Percentiles rank a stretch among this genome's conserved stretches.
Evolutionary conservation across 2,113 vertebrate genomes (phyloP).

Genomic region (Ochotona curzoniae): DNA sequence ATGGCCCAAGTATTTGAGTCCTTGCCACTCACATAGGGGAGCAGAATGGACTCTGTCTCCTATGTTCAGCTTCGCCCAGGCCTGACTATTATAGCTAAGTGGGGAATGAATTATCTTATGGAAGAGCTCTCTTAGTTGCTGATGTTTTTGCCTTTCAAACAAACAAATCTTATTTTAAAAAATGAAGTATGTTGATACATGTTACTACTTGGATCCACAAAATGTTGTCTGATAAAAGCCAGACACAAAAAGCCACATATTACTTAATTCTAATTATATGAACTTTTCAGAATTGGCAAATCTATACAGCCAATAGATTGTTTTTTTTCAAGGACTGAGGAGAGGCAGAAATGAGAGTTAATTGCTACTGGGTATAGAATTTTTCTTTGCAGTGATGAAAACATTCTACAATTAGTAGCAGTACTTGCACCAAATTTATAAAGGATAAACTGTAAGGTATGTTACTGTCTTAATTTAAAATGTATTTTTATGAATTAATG

Average conservation of each 20-base stretch:
- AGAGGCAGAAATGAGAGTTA: neutral
- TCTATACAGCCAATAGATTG: neutral
- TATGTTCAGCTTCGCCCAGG: no score
- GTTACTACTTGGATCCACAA: neutral
- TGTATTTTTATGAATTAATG: neutral
- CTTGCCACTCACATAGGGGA: no score
- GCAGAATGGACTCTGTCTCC: no score
- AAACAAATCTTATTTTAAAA: no score
- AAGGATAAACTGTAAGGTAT: neutral
- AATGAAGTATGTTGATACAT: neutral
- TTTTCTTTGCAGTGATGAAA: neutral
- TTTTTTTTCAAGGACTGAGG: neutral
- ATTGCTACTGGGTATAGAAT: neutral
- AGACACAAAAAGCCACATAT: neutral
- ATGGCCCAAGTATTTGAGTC: no score
- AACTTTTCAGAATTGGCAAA: no score
- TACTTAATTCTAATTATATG: neutral
- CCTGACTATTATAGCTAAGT: no score
- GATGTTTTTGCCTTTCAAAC: no score
- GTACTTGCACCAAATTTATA: neutral
- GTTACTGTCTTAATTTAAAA: constrained; percentile 1
- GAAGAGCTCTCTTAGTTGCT: no score
- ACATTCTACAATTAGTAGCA: neutral
- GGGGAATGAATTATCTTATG: no score
- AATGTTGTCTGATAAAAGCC: neutral